phyloP scores from a whole-genome alignment of 2,113 vertebrate species.

The zebrafish (Danio rerio) region DNA sequence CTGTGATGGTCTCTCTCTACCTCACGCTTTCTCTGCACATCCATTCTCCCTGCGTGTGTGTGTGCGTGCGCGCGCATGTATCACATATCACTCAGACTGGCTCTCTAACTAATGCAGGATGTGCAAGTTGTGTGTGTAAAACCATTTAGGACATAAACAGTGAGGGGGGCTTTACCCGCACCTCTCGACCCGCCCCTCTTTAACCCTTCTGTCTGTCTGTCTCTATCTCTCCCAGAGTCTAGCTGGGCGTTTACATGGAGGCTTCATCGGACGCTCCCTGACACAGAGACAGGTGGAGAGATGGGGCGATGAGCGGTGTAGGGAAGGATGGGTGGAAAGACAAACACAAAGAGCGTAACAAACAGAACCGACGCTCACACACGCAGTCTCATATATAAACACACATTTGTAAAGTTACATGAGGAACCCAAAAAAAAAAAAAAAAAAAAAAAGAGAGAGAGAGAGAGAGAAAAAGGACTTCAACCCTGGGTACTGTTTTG shows the following conservation, averaged over 20 bases:
- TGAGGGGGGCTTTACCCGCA: conserved; percentile 15
- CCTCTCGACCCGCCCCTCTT: neutral
- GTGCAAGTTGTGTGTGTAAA: conserved; percentile 74
- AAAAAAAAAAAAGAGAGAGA: conserved; percentile 28
- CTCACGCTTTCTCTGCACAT: conserved; percentile 56
- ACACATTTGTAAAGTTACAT: conserved; percentile 64
- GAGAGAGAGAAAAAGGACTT: conserved; percentile 37
- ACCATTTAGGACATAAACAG: conserved; percentile 68
- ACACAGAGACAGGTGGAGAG: conserved; percentile 57
- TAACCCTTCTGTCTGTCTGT: neutral
- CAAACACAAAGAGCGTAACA: conserved; percentile 61
- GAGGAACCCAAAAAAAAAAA: conserved; percentile 39
- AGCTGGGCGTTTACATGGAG: conserved; percentile 55
- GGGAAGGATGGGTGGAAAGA: conserved; percentile 41
- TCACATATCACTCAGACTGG: conserved; percentile 57
- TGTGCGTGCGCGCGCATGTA: conserved; percentile 56
- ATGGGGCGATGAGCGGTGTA: conserved; percentile 26
- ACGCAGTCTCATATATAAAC: conserved; percentile 58
- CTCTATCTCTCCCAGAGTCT: conserved; percentile 37
- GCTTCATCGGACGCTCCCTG: conserved; percentile 41
- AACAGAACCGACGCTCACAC: conserved; percentile 53
- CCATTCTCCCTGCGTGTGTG: conserved; percentile 60
- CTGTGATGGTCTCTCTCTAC: conserved; percentile 43
- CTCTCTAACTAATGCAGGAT: conserved; percentile 64
- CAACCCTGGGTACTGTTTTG: conserved; percentile 76